Percentiles rank a stretch among this genome's conserved stretches.
phyloP scores from a whole-genome alignment of 2,797 vertebrate species.

The Amazona finschi region DNA sequence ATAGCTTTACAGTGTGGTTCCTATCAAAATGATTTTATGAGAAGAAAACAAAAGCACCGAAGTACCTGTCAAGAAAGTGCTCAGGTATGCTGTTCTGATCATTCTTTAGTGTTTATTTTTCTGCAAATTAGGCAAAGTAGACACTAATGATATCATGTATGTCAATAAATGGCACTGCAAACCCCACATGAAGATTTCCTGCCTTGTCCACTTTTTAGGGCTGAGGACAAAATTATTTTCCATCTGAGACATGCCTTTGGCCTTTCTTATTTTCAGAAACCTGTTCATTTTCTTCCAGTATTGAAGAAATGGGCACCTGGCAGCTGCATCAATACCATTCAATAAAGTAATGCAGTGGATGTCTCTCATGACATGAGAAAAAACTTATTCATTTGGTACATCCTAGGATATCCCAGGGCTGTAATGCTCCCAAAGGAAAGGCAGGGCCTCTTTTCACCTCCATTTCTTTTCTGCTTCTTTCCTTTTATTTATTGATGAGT shows the following conservation, averaged over 20 bases:
- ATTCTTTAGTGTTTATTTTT: background rate
- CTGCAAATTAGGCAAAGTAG: background rate
- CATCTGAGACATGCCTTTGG: background rate
- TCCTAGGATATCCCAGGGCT: background rate
- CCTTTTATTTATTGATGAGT: background rate
- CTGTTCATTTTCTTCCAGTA: background rate
- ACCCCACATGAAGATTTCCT: background rate
- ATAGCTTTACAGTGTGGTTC: background rate
- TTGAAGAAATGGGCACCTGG: background rate
- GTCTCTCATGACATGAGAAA: background rate
- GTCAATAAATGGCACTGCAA: background rate
- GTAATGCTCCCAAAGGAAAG: background rate
- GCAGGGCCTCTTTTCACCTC: background rate
- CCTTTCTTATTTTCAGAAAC: background rate
- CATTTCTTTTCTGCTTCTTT: background rate
- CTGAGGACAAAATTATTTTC: background rate
- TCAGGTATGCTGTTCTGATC: background rate
- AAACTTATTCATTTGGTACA: background rate
- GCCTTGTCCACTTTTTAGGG: background rate
- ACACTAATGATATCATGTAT: background rate
- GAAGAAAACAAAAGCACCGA: background rate
- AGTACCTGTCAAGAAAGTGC: background rate
- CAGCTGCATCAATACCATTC: background rate
- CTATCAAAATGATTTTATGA: background rate
- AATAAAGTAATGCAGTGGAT: background rate